Conservation (phyloP, 2,797 vertebrate genomes). For the Schizopygopsis pylzovi region DNA sequence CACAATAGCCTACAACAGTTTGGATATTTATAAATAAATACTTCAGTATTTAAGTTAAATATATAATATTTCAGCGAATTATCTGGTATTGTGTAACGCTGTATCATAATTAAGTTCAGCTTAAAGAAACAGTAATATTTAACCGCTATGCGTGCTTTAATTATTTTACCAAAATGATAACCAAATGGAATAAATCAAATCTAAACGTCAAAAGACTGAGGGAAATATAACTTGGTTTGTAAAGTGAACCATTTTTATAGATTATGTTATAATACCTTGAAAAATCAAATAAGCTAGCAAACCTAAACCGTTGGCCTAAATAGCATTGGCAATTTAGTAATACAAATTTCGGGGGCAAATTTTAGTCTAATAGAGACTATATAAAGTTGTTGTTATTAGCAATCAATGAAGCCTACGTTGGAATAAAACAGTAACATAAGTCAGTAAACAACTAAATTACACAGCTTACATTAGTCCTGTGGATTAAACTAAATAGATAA, state of each 20-base stretch:
- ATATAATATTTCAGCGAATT: neutral
- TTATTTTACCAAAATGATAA: neutral
- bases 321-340: neutral
- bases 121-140: neutral
- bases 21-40: neutral
- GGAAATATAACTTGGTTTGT: neutral
- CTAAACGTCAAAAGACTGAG: neutral
- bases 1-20: neutral
- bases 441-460: neutral
- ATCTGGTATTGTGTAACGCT: neutral
- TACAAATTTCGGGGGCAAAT: neutral
- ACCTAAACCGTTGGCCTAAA: neutral
- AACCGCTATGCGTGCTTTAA: neutral
- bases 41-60: neutral
- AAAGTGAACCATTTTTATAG: neutral
- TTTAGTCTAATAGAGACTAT: neutral
- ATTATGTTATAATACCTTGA: neutral
- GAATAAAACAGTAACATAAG: neutral
- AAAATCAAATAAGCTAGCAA: neutral
- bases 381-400: neutral
- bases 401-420: neutral
- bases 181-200: neutral
- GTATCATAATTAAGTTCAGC: neutral
- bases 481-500: constrained; percentile 36
- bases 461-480: neutral